Evolutionary conservation across 1,140 invertebrate genomes (phyloP).

Genomic region (Achroia grisella): DNA sequence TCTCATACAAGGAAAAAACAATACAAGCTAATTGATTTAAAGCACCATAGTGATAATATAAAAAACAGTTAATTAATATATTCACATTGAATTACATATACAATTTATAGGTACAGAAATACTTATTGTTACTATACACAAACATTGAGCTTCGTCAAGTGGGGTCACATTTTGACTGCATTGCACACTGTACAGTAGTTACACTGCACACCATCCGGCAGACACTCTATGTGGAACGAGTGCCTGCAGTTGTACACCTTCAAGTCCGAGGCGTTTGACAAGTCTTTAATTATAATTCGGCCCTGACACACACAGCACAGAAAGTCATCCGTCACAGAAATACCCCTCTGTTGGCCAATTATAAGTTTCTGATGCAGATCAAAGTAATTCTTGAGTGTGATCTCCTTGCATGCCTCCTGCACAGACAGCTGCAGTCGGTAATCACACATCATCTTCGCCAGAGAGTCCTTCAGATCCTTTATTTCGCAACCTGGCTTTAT

Average conservation of each 20-base stretch:
- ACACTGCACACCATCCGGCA: constrained; percentile 70
- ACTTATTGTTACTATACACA: constrained; percentile 16
- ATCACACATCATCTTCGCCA: constrained; percentile 97
- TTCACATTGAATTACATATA: constrained; percentile 11
- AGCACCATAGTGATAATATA: constrained; percentile 28
- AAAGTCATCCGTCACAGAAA: constrained; percentile 81
- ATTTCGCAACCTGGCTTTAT: constrained; percentile 91
- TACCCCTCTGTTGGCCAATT: constrained; percentile 83
- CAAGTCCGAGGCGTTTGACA: constrained; percentile 80
- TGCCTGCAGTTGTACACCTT: constrained; percentile 93
- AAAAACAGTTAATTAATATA: constrained; percentile 7
- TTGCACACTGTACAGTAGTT: constrained; percentile 78
- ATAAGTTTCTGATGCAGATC: constrained; percentile 89
- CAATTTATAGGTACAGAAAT: constrained; percentile 9
- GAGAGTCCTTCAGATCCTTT: constrained; percentile 89
- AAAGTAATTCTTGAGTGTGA: constrained; percentile 92
- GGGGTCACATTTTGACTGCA: constrained; percentile 66
- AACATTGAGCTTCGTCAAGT: constrained; percentile 18
- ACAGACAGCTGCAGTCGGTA: constrained; percentile 95
- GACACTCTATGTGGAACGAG: constrained; percentile 90
- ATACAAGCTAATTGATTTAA: constrained; percentile 39
- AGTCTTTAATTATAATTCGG: constrained; percentile 80
- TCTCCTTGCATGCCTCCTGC: constrained; percentile 91
- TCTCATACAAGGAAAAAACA: constrained; percentile 17
- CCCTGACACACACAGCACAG: constrained; percentile 85